These are phyloP conservation scores for Acridotheres tristis DNA, from an alignment of 2,797 vertebrate species.

Conservation along the genomic window DNA sequence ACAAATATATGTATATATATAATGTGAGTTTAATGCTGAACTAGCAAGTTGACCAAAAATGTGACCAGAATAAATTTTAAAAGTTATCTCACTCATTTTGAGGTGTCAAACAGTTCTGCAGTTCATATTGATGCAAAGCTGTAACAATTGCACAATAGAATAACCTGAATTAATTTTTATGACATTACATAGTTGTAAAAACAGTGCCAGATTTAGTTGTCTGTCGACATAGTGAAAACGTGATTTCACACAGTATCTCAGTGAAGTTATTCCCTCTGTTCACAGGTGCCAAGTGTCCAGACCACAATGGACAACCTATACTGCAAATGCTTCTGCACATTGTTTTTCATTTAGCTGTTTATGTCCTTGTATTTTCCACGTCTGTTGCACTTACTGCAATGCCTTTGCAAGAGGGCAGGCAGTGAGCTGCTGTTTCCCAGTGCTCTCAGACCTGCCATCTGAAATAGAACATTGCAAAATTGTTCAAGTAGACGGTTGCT, in stretches of 20 bases:
- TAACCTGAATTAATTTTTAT: not conserved
- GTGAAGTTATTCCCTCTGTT: not conserved
- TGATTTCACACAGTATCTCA: not conserved
- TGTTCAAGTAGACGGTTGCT: not conserved
- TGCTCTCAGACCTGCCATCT: not conserved
- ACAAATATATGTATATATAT: no score
- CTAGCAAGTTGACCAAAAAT: not conserved
- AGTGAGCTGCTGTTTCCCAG: not conserved
- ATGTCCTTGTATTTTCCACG: not conserved
- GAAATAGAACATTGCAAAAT: not conserved
- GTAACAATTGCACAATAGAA: not conserved
- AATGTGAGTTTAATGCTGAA: not conserved
- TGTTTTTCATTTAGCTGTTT: not conserved
- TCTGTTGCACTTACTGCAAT: not conserved
- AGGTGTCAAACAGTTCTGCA: not conserved
- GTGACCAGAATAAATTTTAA: not conserved
- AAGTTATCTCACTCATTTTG: not conserved
- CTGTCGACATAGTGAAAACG: not conserved
- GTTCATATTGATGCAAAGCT: not conserved
- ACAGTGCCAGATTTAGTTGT: not conserved
- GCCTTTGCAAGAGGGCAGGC: not conserved
- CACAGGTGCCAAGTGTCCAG: rapidly evolving
- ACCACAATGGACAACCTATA: not conserved
- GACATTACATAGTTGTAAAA: not conserved
- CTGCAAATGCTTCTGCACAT: not conserved